Base-by-base conservation (phyloP, 2,797 vertebrate species). In the Chrosomus eos region DNA sequence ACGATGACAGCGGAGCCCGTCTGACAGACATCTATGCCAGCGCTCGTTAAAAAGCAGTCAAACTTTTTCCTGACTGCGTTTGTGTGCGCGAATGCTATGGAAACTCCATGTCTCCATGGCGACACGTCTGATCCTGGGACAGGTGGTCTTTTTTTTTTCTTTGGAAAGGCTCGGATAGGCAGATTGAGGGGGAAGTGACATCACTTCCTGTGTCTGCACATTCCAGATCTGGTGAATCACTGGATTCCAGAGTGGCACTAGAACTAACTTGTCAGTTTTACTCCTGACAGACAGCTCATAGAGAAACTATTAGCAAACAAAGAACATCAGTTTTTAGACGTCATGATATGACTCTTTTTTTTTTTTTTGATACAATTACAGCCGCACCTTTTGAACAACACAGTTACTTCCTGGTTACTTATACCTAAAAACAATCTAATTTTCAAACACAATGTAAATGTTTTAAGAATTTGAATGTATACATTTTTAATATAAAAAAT, bases 121-220 rank as follows among this genome's bases (percentile, higher is more conserved):
- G 16, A 73, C 68, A 73, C 0, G 28, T 64, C 68, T 72, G 58
- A 72, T 72, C 48, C 28, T 23, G 13, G 51, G 73, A 87, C 86
- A 87, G 86, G 86, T 87, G 86, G 36, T 58, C 7, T 84, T 31
- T 81, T 48, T 40, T 55, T 53, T 28, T 53, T 74, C 40, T 66
- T 36, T 28, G 9, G n/a, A 71, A 48, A 84, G 48, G 62, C 87
- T 76, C 9, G 13, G n/a, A 68, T 45, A 4, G 64, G 67, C 60
- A 81, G 82, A 78, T 14, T 26, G 79, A 28, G 58, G 43, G 58
- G 28, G n/a, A 58, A 77, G 53, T 93, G 87, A 91, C 89, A 87
- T 92, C 88, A 94, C 83, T 91, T 94, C 93, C 92, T 84, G 87
- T 87, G 88, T 91, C 88, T 66, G 88, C 88, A 90, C 88, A 82